Percentiles rank a stretch among this genome's conserved stretches.
Evolutionary conservation across 1,140 invertebrate genomes (phyloP).

Genomic region (Saxidomus purpurata): DNA sequence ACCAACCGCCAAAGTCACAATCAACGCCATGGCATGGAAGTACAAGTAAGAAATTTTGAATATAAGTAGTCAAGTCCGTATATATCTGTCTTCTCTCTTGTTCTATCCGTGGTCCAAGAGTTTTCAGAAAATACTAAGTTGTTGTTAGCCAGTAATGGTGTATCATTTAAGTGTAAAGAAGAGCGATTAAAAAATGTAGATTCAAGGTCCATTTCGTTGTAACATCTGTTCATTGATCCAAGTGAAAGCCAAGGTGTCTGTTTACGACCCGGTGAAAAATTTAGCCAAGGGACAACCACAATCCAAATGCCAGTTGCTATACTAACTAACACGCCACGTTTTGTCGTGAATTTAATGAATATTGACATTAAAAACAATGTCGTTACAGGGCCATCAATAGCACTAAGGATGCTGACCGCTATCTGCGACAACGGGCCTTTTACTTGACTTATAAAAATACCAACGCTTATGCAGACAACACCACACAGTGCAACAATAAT

Average conservation of each 20-base stretch:
- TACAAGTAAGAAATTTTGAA: conserved; percentile 26
- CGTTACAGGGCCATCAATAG: conserved; percentile 14
- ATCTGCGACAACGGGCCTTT: conserved; percentile 48
- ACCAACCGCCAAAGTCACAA: not conserved
- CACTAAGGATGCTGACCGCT: not conserved
- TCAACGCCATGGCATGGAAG: not conserved
- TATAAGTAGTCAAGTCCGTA: not conserved
- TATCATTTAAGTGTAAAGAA: too few relatives aligned
- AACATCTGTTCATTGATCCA: conserved; percentile 33
- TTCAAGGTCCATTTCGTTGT: not conserved
- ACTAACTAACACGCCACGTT: not conserved
- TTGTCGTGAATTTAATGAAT: conserved; percentile 34
- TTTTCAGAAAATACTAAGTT: not conserved
- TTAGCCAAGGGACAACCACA: conserved; percentile 41
- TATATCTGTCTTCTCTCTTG: not conserved
- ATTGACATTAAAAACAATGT: conserved; percentile 47
- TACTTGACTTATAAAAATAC: not conserved
- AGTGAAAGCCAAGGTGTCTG: conserved; percentile 24
- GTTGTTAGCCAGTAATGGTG: not conserved
- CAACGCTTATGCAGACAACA: conserved; percentile 1
- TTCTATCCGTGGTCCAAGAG: not conserved
- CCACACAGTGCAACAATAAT: not conserved
- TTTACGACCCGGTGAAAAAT: conserved; percentile 8
- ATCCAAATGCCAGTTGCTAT: not conserved
- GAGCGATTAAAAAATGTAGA: not conserved